These are phyloP conservation scores for Bombus balteatus DNA, from an alignment of 1,140 invertebrate species.

Conservation along the genomic window DNA sequence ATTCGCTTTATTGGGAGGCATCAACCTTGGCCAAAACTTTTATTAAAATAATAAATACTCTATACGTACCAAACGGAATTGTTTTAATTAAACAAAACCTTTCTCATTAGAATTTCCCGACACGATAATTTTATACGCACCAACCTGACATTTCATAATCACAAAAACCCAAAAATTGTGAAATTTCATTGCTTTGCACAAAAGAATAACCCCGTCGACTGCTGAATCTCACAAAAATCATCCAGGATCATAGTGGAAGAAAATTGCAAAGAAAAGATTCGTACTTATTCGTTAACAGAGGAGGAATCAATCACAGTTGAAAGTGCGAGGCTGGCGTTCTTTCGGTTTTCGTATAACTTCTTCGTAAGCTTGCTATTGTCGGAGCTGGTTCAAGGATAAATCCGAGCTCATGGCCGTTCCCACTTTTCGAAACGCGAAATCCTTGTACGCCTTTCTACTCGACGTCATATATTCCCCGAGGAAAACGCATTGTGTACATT, in stretches of 20 bases:
- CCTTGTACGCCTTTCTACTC: slow-evolving; percentile 37
- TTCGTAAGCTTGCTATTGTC: slow-evolving; percentile 48
- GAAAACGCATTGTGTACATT: slow-evolving; percentile 43
- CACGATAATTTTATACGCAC: too few relatives aligned
- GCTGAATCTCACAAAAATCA: background rate
- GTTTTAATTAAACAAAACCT: background rate
- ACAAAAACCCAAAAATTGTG: too few relatives aligned
- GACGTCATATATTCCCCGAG: slow-evolving; percentile 25
- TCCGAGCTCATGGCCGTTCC: slow-evolving; percentile 37
- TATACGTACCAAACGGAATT: too few relatives aligned
- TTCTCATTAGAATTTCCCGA: too few relatives aligned
- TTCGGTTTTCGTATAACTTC: slow-evolving; percentile 8
- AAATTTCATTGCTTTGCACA: too few relatives aligned
- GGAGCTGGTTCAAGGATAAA: slow-evolving; percentile 41
- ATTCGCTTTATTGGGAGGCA: background rate
- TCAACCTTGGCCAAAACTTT: background rate
- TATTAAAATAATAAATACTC: background rate
- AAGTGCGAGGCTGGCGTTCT: background rate
- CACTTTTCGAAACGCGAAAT: slow-evolving; percentile 60
- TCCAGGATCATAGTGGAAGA: background rate
- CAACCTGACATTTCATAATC: background rate
- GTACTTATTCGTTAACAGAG: background rate
- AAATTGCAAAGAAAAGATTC: background rate
- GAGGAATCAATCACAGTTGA: too few relatives aligned
- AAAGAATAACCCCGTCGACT: background rate